phyloP scores from a whole-genome alignment of 2,888 invertebrate species.

The Acheta domesticus region DNA sequence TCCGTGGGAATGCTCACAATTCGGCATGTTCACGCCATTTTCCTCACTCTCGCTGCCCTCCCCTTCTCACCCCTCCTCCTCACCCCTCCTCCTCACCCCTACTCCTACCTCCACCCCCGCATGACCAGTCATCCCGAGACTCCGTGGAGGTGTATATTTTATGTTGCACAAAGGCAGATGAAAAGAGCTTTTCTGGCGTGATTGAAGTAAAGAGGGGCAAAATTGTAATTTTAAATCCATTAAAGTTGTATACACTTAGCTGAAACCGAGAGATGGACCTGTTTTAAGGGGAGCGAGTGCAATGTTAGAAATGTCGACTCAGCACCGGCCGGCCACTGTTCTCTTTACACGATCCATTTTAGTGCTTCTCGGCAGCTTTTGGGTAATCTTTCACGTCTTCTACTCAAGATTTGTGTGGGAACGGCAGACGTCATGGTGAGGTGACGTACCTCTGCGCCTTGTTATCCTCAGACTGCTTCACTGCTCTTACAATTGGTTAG shows the following conservation, averaged over 20 bases:
- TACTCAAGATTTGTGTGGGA: too few relatives aligned
- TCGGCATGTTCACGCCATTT: conserved; percentile 18
- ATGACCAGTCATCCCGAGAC: neutral
- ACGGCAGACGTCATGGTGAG: too few relatives aligned
- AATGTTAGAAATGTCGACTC: neutral
- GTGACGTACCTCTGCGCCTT: too few relatives aligned
- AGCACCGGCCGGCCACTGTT: neutral
- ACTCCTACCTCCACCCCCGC: neutral
- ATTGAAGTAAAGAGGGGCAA: conserved; percentile 4
- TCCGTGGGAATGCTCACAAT: neutral
- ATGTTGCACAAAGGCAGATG: neutral
- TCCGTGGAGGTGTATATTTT: neutral
- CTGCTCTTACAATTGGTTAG: too few relatives aligned
- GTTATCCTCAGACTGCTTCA: too few relatives aligned
- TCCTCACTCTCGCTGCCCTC: neutral
- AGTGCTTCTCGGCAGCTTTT: neutral
- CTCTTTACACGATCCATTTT: conserved; percentile 2
- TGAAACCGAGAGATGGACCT: neutral
- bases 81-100: neutral
- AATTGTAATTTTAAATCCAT: conserved; percentile 10
- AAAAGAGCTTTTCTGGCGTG: neutral
- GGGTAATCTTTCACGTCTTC: neutral
- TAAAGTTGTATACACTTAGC: neutral
- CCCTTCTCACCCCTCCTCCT: neutral
- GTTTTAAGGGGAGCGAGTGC: conserved; percentile 18